Evolutionary conservation across 2,113 vertebrate species (phyloP).

Genomic region (Hippocampus zosterae): DNA sequence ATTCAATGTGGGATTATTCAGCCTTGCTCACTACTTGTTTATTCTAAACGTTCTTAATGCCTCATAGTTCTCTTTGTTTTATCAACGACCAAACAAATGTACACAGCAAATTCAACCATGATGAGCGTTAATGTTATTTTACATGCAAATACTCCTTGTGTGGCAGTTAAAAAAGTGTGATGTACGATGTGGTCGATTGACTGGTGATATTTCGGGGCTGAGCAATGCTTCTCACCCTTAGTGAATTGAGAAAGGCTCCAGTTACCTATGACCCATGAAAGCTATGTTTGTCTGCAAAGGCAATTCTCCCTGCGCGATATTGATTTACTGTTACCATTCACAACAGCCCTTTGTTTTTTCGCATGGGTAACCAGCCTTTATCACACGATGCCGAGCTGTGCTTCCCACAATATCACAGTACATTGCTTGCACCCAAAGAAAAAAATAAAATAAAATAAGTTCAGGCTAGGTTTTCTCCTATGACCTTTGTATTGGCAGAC

Average conservation of each 20-base stretch:
- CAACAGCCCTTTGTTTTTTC: not conserved
- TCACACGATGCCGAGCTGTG: not conserved
- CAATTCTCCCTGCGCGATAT: not conserved
- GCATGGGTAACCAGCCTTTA: not conserved
- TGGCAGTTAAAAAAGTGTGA: too few species aligned
- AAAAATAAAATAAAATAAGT: not conserved
- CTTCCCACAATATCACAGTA: not conserved
- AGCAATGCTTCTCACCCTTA: not conserved
- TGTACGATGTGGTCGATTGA: not conserved
- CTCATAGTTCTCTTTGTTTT: too few species aligned
- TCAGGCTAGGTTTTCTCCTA: not conserved
- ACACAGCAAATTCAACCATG: too few species aligned
- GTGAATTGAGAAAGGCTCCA: not conserved
- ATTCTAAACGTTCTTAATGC: too few species aligned
- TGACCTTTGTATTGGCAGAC: not conserved
- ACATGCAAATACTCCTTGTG: too few species aligned
- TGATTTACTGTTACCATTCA: not conserved
- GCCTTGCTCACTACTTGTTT: too few species aligned
- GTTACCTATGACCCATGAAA: not conserved
- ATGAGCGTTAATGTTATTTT: too few species aligned
- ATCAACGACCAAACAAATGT: too few species aligned
- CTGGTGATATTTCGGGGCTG: not conserved
- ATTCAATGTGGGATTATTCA: too few species aligned
- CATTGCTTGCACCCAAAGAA: not conserved
- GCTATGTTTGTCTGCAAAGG: not conserved